Conservation (phyloP, 2,113 vertebrate genomes). For the Triplophysa rosa region DNA sequence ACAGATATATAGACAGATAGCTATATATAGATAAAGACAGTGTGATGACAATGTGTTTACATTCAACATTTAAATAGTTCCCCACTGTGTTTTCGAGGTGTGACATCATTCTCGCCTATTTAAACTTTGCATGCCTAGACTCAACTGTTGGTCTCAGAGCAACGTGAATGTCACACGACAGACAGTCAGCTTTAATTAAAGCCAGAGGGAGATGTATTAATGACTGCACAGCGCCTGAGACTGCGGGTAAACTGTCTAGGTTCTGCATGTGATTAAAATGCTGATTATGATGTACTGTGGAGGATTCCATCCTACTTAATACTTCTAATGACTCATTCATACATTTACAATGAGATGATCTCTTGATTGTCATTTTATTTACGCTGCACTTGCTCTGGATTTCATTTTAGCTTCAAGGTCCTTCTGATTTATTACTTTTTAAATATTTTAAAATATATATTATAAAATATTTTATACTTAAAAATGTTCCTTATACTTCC, state of each 20-base stretch:
- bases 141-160: slow-evolving; percentile 31
- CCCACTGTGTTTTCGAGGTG: slow-evolving; percentile 11
- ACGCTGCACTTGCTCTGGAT: background rate
- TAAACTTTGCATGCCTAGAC: slow-evolving; percentile 38
- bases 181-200: slow-evolving; percentile 75
- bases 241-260: slow-evolving; percentile 59
- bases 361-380: background rate
- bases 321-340: slow-evolving; percentile 13
- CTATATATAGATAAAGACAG: background rate
- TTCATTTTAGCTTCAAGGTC: too few relatives aligned
- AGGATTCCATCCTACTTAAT: slow-evolving; percentile 25
- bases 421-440: too few relatives aligned
- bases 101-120: slow-evolving; percentile 34
- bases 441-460: too few relatives aligned
- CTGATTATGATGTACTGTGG: slow-evolving; percentile 60
- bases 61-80: slow-evolving; percentile 22
- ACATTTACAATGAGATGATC: background rate
- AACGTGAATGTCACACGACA: slow-evolving; percentile 33
- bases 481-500: too few relatives aligned
- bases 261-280: slow-evolving; percentile 59
- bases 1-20: too few relatives aligned
- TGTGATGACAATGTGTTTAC: slow-evolving; percentile 8
- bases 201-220: slow-evolving; percentile 72
- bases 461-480: too few relatives aligned
- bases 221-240: slow-evolving; percentile 65